Evolutionary conservation across 2,797 vertebrate species (phyloP), one percentile per base, ranked within the genome.

Genomic region (Darevskia nairensis): DNA sequence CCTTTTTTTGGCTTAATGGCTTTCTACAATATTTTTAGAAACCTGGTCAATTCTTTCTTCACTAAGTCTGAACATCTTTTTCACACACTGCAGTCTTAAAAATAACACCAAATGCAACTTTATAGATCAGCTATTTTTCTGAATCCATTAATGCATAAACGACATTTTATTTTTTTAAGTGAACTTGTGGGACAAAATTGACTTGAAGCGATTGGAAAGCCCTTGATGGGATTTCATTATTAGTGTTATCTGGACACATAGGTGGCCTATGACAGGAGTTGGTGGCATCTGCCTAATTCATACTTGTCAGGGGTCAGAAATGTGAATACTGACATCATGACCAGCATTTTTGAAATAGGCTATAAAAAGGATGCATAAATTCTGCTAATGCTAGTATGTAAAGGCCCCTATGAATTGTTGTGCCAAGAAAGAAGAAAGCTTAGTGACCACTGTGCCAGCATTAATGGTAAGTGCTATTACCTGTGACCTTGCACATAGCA

Each of bases 1-100:
- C 92, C 83, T 94, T 95, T 93, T 89, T 41, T 92, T 55, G 50
- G 71, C 90, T 91, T 96, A 96, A 95, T 94, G 93, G 95, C 92
- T 96, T 96, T 95, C 92, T 95, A 93, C 83, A 92, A 85, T 92
- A 95, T 94, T 96, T 96, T 97, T 94, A 97, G 94, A 95, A 96
- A 94, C 92, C 82, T 94, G 94, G 93, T 93, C 94, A 91, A 64
- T 92, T 96, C 91, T 96, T 93, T 87, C 86, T 84, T 84, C 84
- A 91, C 89, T 1, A 84, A 93, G 88, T 85, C 91, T 93, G 84
- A 35, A 75, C 86, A 84, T 90, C 86, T 88, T 88, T 84, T 93
- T 83, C 88, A 89, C 61, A 94, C 61, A 90, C 92, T 94, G 87
- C 32, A 92, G 0, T 92, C 89, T 85, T 75, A 87, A 84, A 19